Evolutionary conservation across 1,140 invertebrate species (phyloP), one percentile per base, ranked within the genome.

Genomic region (Phenacoccus solenopsis): DNA sequence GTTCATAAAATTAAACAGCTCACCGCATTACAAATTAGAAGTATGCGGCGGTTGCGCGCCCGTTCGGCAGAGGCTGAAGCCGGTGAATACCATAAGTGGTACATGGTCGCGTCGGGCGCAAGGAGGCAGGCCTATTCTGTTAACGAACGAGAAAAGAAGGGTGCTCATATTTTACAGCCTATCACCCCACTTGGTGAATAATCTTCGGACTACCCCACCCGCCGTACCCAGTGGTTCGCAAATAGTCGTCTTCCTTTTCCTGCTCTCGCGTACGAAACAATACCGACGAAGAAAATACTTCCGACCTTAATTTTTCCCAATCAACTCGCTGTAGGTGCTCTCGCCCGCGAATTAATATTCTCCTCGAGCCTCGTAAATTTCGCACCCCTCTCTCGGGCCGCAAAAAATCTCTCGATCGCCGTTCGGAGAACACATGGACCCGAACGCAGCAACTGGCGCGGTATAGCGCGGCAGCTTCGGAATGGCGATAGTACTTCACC

Each of bases 1-100:
- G 59, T 64, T 64, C 59, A 64, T 64, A 64, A 64, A 64, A 64
- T 64, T 64, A 64, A 64, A 64, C 59, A 64, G 59, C 59, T 64
- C 59, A 64, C 59, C 59, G 59, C 59, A 64, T 64, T 64, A 64
- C 59, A 64, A 64, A 64, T 64, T 64, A 64, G 59, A 64, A 64
- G 59, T 24, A 64, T 64, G 59, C 59, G 20, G 59, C 21, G 59
- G 59, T 20, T 64, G 10, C 22, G 21, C 59, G 25, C 25, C 59
- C 20, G 59, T 22, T 24, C 20, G 59, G 10, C 59, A 22, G 20
- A 64, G 7, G 7, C 4, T 22, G 10, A 24, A 64, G 25, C 59
- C 59, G 25, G 21, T 64, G 59, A 10, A 64, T 64, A 49, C 38
- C 38, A 49, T 49, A 49, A 49, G 38, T 49, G 38, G 38, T 49